Evolutionary conservation across 1,140 invertebrate species (phyloP).

Genomic region (Apis cerana): DNA sequence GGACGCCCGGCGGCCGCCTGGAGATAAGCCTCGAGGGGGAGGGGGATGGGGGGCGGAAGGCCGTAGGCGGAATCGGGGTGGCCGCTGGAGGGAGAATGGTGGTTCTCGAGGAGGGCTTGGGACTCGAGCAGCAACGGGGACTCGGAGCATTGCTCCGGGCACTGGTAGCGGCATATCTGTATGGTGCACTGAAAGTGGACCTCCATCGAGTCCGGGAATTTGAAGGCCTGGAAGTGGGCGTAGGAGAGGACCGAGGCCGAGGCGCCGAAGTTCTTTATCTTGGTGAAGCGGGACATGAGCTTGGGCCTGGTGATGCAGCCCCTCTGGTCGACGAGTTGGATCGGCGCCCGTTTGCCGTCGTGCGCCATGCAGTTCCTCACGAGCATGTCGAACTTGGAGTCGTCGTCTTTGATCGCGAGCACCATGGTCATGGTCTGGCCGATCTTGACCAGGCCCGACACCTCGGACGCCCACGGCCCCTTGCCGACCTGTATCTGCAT

Average conservation of each 20-base stretch:
- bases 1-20: slow-evolving; percentile 84
- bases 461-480: slow-evolving; percentile 97
- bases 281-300: slow-evolving; percentile 95
- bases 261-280: slow-evolving; percentile 97
- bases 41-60: slow-evolving; percentile 83
- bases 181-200: slow-evolving; percentile 98
- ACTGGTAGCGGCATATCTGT: slow-evolving; percentile 95
- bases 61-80: slow-evolving; percentile 86
- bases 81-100: slow-evolving; percentile 51
- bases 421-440: slow-evolving; percentile 99
- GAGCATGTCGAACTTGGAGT: slow-evolving; percentile 97
- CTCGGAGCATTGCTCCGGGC: slow-evolving; percentile 93
- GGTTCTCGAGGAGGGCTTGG: slow-evolving; percentile 80
- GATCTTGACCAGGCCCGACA: slow-evolving; percentile 96
- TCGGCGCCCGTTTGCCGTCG: slow-evolving; percentile 96
- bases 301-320: slow-evolving; percentile 96
- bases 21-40: slow-evolving; percentile 85
- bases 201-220: slow-evolving; percentile 98
- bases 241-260: slow-evolving; percentile 95
- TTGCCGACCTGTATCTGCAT: slow-evolving; percentile 97
- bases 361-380: slow-evolving; percentile 97
- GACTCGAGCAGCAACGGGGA: slow-evolving; percentile 76
- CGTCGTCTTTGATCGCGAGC: slow-evolving; percentile 96
- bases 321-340: slow-evolving; percentile 95
- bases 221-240: slow-evolving; percentile 97